phyloP scores from a whole-genome alignment of 2,113 vertebrate genomes.

The Lepus timidus region DNA sequence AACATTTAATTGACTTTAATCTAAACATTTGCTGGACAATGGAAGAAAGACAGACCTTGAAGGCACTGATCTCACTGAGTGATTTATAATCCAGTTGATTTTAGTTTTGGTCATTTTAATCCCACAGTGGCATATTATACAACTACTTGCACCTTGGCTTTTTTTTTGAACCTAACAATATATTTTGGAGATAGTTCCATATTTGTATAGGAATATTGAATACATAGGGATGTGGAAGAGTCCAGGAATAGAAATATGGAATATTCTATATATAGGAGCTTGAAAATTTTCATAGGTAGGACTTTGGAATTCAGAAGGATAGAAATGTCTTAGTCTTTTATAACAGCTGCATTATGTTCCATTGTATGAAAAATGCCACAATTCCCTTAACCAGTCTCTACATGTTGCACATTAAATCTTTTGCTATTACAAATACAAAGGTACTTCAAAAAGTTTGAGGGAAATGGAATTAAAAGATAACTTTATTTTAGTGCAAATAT shows the following conservation, averaged over 20 bases:
- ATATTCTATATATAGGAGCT: background rate
- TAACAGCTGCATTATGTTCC: constrained; percentile 24
- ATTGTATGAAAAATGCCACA: constrained; percentile 3
- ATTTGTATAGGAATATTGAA: background rate
- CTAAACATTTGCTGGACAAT: background rate
- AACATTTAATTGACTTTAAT: constrained; percentile 5
- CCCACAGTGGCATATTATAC: background rate
- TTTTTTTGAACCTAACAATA: constrained; percentile 17
- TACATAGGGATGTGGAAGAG: constrained; percentile 4
- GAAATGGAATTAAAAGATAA: too few species aligned
- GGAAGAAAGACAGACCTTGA: constrained; percentile 33
- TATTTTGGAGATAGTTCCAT: background rate
- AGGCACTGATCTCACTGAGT: background rate
- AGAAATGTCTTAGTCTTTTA: constrained; percentile 20
- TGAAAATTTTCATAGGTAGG: background rate
- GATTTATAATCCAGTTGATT: constrained; percentile 11
- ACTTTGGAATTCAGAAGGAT: constrained; percentile 29
- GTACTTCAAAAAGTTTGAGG: too few species aligned
- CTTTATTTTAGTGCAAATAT: too few species aligned
- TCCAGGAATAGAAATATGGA: background rate
- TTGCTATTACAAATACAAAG: constrained; percentile 31
- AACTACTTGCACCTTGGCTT: background rate
- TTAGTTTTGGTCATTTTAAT: constrained; percentile 60
- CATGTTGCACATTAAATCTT: constrained; percentile 42
- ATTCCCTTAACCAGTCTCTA: background rate